These are phyloP conservation scores for Acleris emargana DNA, from an alignment of 2,888 invertebrate species.

Conservation along the genomic window DNA sequence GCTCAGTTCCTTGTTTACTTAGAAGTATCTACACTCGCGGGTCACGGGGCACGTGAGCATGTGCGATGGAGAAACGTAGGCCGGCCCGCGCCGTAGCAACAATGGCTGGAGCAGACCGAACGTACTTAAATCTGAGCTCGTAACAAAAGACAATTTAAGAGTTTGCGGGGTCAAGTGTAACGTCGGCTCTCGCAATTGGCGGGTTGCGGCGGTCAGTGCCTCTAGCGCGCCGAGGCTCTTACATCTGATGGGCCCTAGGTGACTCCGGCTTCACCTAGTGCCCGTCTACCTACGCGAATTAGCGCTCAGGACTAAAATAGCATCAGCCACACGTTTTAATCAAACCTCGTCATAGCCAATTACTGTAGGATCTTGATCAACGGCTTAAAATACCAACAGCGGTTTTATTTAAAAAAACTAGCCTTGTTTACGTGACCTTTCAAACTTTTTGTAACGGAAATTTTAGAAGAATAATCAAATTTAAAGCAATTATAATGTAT, in stretches of 20 bases:
- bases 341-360: slow-evolving; percentile 22
- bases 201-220: slow-evolving; percentile 73
- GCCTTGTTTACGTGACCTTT: too few species aligned
- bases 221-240: slow-evolving; percentile 52
- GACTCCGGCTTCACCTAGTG: slow-evolving; percentile 24
- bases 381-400: neutral
- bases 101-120: slow-evolving; percentile 58
- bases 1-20: slow-evolving; percentile 21
- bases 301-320: slow-evolving; percentile 21
- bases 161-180: slow-evolving; percentile 76
- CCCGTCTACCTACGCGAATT: slow-evolving; percentile 27
- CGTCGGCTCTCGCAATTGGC: slow-evolving; percentile 73
- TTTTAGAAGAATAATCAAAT: too few species aligned
- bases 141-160: slow-evolving; percentile 71
- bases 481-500: too few species aligned
- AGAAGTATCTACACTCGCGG: slow-evolving; percentile 6
- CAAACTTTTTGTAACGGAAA: too few species aligned
- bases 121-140: slow-evolving; percentile 42
- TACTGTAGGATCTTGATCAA: neutral
- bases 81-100: slow-evolving; percentile 53
- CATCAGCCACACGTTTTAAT: slow-evolving; percentile 28
- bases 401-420: too few species aligned
- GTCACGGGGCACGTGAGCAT: slow-evolving; percentile 5
- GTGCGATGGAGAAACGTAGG: slow-evolving; percentile 26
- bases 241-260: slow-evolving; percentile 41